Evolutionary conservation across 1,140 invertebrate species (phyloP).

Genomic region (Drosophila baimaii): DNA sequence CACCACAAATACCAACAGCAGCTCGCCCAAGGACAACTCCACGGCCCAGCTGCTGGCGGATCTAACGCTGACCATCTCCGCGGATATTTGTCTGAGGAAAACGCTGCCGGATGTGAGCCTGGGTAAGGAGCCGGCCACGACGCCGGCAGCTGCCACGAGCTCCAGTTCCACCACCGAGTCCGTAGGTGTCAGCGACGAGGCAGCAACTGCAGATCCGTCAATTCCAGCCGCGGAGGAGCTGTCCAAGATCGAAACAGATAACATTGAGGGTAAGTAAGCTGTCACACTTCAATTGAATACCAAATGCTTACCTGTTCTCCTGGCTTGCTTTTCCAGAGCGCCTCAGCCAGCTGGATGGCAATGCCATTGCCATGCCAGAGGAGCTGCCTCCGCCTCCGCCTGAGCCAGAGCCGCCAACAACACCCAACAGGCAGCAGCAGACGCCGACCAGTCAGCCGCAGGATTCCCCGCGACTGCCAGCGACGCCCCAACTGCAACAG

Average conservation of each 20-base stretch:
- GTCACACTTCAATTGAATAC: constrained; percentile 1
- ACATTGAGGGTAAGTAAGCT: constrained; percentile 67
- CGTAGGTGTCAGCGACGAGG: constrained; percentile 1
- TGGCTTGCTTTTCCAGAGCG: constrained; percentile 60
- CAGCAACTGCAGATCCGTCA: not conserved
- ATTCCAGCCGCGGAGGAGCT: constrained; percentile 30
- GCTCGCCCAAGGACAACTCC: constrained; percentile 67
- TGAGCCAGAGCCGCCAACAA: constrained; percentile 35
- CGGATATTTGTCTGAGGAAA: constrained; percentile 78
- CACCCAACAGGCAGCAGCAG: constrained; percentile 47
- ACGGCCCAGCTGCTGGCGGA: constrained; percentile 73
- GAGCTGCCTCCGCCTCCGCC: constrained; percentile 7
- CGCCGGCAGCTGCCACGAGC: constrained; percentile 22
- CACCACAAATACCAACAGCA: constrained; percentile 32
- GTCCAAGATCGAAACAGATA: constrained; percentile 64
- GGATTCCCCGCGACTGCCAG: constrained; percentile 21
- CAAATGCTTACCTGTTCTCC: constrained; percentile 7
- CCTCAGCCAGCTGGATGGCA: constrained; percentile 78
- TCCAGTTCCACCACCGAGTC: constrained; percentile 13
- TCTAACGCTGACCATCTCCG: constrained; percentile 70
- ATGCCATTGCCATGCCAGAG: constrained; percentile 35
- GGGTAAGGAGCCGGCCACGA: constrained; percentile 58
- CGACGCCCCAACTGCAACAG: constrained; percentile 22
- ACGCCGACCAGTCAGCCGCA: constrained; percentile 27
- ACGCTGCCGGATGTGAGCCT: constrained; percentile 72